Conservation (phyloP, 1,140 invertebrate species). For the Platorchestia sp. region DNA sequence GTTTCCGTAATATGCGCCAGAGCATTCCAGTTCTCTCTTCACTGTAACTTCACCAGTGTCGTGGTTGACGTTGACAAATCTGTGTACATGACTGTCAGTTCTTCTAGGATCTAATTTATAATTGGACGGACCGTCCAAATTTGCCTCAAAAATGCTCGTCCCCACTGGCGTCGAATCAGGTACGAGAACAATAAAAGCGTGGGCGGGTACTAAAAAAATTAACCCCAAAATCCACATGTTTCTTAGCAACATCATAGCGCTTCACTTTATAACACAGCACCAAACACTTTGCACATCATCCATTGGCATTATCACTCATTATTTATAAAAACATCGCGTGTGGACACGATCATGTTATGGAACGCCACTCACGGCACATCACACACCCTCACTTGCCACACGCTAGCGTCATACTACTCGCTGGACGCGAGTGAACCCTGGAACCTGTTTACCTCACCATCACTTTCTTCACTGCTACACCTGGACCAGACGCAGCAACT, state of each 20-base stretch:
- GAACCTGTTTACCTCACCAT: constrained; percentile 29
- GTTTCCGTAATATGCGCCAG: constrained; percentile 85
- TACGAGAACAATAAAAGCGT: constrained; percentile 64
- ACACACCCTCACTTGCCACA: constrained; percentile 28
- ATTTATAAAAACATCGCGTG: constrained; percentile 7
- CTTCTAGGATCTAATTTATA: constrained; percentile 84
- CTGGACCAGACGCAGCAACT: neutral
- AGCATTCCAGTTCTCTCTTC: constrained; percentile 81
- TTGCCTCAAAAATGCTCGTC: constrained; percentile 58
- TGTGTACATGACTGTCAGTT: constrained; percentile 84
- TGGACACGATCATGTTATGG: constrained; percentile 42
- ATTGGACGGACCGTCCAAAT: constrained; percentile 69
- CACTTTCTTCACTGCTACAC: neutral
- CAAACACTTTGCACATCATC: constrained; percentile 2
- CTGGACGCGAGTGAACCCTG: constrained; percentile 38
- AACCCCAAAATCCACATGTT: constrained; percentile 53
- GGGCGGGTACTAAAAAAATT: constrained; percentile 58
- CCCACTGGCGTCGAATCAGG: constrained; percentile 63
- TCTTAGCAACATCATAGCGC: constrained; percentile 25
- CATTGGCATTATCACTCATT: constrained; percentile 14
- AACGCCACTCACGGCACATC: neutral
- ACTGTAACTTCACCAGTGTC: constrained; percentile 82
- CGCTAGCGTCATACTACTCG: constrained; percentile 18
- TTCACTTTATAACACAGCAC: constrained; percentile 44
- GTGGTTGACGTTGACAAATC: constrained; percentile 81